These are phyloP conservation scores for Aegotheles bennettii DNA, from an alignment of 2,113 vertebrate genomes.

Conservation along the genomic window DNA sequence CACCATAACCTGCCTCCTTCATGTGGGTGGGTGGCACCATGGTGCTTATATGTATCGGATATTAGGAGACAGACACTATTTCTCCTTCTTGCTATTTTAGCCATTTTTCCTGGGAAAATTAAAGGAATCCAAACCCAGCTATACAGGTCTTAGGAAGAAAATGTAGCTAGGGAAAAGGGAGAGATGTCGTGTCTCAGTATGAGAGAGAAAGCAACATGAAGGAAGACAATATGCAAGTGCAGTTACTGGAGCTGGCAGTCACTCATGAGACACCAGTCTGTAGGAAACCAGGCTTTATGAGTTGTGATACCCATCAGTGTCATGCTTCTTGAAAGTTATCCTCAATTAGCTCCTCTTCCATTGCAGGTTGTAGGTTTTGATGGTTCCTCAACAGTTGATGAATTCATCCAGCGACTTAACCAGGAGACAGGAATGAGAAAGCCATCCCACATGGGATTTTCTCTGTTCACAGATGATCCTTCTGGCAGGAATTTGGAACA, in stretches of 20 bases:
- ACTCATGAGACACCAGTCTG: not conserved
- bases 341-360: not conserved
- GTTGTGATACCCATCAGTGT: not conserved
- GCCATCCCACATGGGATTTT: conserved; percentile 81
- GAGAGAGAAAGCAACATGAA: not conserved
- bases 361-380: conserved; percentile 88
- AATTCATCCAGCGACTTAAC: conserved; percentile 83
- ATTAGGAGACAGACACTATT: not conserved
- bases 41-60: not conserved
- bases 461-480: conserved; percentile 86
- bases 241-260: not conserved
- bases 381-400: conserved; percentile 86
- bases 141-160: not conserved
- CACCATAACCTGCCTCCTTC: not conserved
- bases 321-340: not conserved
- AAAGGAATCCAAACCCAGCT: not conserved
- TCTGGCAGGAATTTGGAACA: conserved; percentile 85
- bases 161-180: not conserved
- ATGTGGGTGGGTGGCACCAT: not conserved
- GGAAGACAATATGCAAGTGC: not conserved
- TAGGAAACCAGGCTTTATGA: not conserved
- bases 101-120: not conserved
- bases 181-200: not conserved
- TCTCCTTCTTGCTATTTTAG: not conserved
- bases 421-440: conserved; percentile 83